Evolutionary conservation across 30 jellyfish, hydroid and myxozoan species (phyloP), one percentile per base, ranked within the genome.

Genomic region (Hydractinia symbiolongicarpus): DNA sequence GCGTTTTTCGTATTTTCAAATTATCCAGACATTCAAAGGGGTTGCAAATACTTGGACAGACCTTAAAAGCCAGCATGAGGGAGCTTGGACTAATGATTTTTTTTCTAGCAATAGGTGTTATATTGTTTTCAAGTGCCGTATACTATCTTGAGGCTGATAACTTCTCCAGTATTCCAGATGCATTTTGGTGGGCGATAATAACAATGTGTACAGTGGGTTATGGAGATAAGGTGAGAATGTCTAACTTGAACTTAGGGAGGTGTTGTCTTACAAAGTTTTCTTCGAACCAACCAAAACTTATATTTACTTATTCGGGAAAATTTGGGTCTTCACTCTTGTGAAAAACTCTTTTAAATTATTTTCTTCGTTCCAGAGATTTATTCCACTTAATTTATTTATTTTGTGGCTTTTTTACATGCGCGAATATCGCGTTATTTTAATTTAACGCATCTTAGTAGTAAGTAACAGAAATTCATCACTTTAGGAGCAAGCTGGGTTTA

Each of bases 121-220:
- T 93, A 50, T 81, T 86, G 67, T 91, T 91, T 73, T 91, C 98
- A 21, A 86, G 96, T 79, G 95, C 98, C 4, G 88, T 91, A 50
- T 91, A 91, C 60, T 91, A 91, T 60, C 86, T 91, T 11, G 98
- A 91, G 69, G 90, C 66, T 10, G 88, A 91, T 53, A 82, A 83
- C 54, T 91, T 91, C 69, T 82, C 82, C 60, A 86, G 96, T 68
- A 91, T 91, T 53, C 98, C 98, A 17, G 96, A 91, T 72, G 98
- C 98, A 8, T 91, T 91, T 51, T 91, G 98, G 98, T 91, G 98
- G 98, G 98, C 98, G 56, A 83, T 91, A n/a, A 86, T 91, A 68
- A 91, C 98, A 13, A 91, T 91, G 98, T 91, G 98, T 61, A 91
- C 98, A 21, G 98, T 91, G 11, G 98, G 98, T 53, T 91, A 91